Percentiles rank a stretch among this genome's conserved stretches.
phyloP scores from a whole-genome alignment of 1,140 invertebrate species.

The Thaumetopoea pityocampa region DNA sequence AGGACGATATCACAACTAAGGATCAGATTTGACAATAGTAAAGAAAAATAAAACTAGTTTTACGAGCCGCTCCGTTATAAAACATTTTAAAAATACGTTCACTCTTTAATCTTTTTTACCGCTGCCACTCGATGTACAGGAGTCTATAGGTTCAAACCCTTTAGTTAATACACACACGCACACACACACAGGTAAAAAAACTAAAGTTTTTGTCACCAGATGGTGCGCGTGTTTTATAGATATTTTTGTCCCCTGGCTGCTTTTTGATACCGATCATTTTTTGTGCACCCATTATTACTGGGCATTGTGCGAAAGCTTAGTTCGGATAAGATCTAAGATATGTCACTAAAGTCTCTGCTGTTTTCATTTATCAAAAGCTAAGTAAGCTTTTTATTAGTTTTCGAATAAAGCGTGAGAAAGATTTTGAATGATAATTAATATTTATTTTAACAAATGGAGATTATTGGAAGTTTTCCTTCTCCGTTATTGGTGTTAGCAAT shows the following conservation, averaged over 20 bases:
- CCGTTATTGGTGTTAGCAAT: too few relatives aligned
- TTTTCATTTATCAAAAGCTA: constrained; percentile 55
- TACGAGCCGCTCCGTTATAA: constrained; percentile 67
- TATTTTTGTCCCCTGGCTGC: constrained; percentile 59
- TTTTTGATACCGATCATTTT: constrained; percentile 72
- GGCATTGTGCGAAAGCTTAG: constrained; percentile 66
- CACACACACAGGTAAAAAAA: too few relatives aligned
- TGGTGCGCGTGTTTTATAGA: constrained; percentile 42
- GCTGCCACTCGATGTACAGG: constrained; percentile 48
- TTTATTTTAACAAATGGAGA: too few relatives aligned
- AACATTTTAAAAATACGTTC: constrained; percentile 61
- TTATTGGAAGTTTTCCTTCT: too few relatives aligned
- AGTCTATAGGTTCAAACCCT: constrained; percentile 56
- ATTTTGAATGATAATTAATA: too few relatives aligned
- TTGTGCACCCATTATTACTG: constrained; percentile 61
- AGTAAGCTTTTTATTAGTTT: constrained; percentile 53
- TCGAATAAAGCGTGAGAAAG: constrained; percentile 43
- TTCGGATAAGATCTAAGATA: constrained; percentile 67
- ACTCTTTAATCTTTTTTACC: constrained; percentile 46
- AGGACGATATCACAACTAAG: constrained; percentile 63
- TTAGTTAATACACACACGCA: constrained; percentile 48
- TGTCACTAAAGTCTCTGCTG: constrained; percentile 58
- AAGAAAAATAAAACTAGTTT: constrained; percentile 58
- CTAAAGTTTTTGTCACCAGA: constrained; percentile 52
- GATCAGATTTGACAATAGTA: constrained; percentile 67